A percentile compares a stretch with the other conserved stretches of the same genome.
Conservation (phyloP, 2,113 vertebrate species). For the Cettia cetti region DNA sequence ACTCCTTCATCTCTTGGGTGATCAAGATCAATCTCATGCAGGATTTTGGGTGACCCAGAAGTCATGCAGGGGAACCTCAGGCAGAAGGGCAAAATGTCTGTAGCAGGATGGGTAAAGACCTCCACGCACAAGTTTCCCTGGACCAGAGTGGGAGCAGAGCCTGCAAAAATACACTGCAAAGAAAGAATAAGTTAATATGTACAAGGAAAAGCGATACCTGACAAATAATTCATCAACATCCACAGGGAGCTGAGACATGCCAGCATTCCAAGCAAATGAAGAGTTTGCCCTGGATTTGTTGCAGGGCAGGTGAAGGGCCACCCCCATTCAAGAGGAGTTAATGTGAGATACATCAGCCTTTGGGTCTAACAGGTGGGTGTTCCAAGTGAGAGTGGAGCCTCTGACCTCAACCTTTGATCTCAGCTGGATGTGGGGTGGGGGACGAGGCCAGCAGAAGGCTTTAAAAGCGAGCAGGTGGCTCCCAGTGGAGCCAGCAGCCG, state of each 20-base stretch:
- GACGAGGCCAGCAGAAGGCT: background rate
- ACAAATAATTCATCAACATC: slow-evolving; percentile 17
- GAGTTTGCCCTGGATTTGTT: background rate
- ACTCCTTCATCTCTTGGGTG: background rate
- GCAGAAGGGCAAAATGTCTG: background rate
- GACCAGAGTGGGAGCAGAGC: background rate
- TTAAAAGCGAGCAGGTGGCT: background rate
- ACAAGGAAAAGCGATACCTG: background rate
- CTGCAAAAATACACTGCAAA: background rate
- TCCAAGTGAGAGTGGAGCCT: background rate
- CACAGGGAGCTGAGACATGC: background rate
- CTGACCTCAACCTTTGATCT: slow-evolving; percentile 28
- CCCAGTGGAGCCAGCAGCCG: fast-evolving
- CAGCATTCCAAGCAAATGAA: background rate
- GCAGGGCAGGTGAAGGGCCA: background rate
- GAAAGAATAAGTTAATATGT: slow-evolving; percentile 21
- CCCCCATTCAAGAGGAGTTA: background rate
- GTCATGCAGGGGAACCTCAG: background rate
- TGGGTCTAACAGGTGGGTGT: background rate
- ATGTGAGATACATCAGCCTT: background rate
- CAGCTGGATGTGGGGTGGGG: background rate
- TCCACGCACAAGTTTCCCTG: background rate
- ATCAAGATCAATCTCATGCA: background rate
- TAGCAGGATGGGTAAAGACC: background rate
- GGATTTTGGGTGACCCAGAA: background rate